These are phyloP conservation scores for Cheiracanthium punctorium DNA, from an alignment of 2,888 invertebrate species.

Conservation along the genomic window DNA sequence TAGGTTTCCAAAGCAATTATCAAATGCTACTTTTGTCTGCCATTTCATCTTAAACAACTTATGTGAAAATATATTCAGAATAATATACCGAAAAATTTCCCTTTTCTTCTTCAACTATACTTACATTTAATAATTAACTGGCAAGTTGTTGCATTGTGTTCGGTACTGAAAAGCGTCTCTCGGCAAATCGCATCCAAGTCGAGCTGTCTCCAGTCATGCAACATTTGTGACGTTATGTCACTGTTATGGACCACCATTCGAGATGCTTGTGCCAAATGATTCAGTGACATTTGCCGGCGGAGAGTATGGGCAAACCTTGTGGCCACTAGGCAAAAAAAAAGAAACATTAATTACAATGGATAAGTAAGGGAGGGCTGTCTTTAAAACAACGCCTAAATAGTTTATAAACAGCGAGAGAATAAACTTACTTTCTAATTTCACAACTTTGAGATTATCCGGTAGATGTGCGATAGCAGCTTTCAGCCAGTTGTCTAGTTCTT, in stretches of 20 bases:
- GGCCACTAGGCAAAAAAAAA: no score
- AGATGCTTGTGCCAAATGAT: conserved; percentile 78
- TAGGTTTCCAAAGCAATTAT: no score
- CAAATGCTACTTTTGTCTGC: no score
- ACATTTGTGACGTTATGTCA: conserved; percentile 77
- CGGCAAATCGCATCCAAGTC: conserved; percentile 77
- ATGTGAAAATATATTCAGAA: no score
- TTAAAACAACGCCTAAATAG: background rate
- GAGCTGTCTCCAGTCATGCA: conserved; percentile 77
- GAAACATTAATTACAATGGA: no score
- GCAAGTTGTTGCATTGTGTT: conserved; percentile 75
- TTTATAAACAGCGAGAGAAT: no score
- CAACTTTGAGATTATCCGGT: conserved; percentile 76
- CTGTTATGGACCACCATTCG: conserved; percentile 77
- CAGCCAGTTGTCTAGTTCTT: conserved; percentile 77
- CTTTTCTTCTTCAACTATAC: background rate
- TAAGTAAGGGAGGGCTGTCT: no score
- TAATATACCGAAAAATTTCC: no score
- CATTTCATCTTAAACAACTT: no score
- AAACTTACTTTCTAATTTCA: conserved; percentile 77
- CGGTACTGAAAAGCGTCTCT: conserved; percentile 77
- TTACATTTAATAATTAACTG: conserved; percentile 75
- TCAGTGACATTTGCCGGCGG: conserved; percentile 77
- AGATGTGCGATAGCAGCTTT: conserved; percentile 76
- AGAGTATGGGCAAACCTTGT: conserved; percentile 77